phyloP scores from a whole-genome alignment of 1,140 invertebrate species.

The Drosophila ficusphila region DNA sequence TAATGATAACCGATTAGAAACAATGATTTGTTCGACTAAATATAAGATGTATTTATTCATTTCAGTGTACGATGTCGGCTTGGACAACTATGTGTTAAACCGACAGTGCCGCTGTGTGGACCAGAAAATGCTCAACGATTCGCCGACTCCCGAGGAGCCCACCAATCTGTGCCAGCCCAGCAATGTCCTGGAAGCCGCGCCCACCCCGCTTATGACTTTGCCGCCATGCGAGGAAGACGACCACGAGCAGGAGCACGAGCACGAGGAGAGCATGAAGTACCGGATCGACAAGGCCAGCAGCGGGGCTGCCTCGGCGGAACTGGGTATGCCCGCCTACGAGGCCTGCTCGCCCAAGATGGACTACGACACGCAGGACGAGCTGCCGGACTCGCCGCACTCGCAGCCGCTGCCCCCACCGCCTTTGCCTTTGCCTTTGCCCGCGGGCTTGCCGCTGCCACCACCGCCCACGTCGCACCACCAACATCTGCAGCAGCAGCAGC shows the following conservation, averaged over 20 bases:
- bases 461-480: conserved; percentile 54
- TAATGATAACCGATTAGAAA: conserved; percentile 1
- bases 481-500: conserved; percentile 50
- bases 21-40: background rate
- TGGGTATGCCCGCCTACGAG: conserved; percentile 67
- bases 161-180: conserved; percentile 66
- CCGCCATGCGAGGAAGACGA: conserved; percentile 60
- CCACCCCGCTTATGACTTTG: conserved; percentile 41
- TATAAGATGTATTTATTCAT: conserved; percentile 5
- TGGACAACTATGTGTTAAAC: conserved; percentile 64
- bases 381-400: conserved; percentile 66
- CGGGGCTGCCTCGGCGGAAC: conserved; percentile 57
- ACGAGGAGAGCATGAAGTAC: conserved; percentile 63
- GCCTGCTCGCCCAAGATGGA: conserved; percentile 71
- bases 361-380: conserved; percentile 69
- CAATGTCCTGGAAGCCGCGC: conserved; percentile 39
- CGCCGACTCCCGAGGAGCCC: conserved; percentile 66
- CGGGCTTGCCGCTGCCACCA: conserved; percentile 32
- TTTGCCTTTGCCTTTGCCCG: conserved; percentile 37
- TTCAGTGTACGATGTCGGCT: conserved; percentile 61
- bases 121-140: conserved; percentile 60
- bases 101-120: conserved; percentile 66
- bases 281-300: conserved; percentile 66
- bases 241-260: conserved; percentile 25
- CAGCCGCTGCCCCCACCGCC: conserved; percentile 53